A percentile compares a stretch with the other conserved stretches of the same genome.
Evolutionary conservation across 2,888 invertebrate species (phyloP).

Genomic region (Aporophyla lueneburgensis): DNA sequence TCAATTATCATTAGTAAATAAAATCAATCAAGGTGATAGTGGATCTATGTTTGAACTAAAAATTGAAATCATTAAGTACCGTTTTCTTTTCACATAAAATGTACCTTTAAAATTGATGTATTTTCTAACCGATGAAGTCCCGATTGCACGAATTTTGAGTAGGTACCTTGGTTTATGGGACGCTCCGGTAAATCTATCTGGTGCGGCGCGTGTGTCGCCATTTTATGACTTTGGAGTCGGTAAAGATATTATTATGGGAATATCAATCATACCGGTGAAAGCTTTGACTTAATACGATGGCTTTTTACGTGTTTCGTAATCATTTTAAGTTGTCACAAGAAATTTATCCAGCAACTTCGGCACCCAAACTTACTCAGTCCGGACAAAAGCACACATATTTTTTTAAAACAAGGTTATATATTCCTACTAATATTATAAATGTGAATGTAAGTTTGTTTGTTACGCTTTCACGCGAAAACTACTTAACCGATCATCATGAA

Average conservation of each 20-base stretch:
- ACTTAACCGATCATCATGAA: too few species aligned
- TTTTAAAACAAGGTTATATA: neutral
- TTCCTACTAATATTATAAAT: too few species aligned
- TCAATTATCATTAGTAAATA: neutral
- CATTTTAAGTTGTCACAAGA: neutral
- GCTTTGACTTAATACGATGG: constrained; percentile 14
- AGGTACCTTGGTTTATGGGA: constrained; percentile 42
- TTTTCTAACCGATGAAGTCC: constrained; percentile 32
- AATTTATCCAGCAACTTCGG: neutral
- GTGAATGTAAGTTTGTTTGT: too few species aligned
- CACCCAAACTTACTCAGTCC: neutral
- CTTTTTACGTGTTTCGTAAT: constrained; percentile 12
- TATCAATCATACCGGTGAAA: constrained; percentile 29
- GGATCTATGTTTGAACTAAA: neutral
- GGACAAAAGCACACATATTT: too few species aligned
- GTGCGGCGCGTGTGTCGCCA: constrained; percentile 29
- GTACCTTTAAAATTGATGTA: constrained; percentile 11
- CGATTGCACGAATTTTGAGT: constrained; percentile 24
- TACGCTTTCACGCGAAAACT: too few species aligned
- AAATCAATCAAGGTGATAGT: neutral
- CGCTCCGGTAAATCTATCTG: constrained; percentile 38
- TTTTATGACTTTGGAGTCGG: constrained; percentile 47
- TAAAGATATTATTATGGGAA: constrained; percentile 39
- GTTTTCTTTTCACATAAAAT: constrained; percentile 2
- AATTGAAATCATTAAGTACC: neutral